Conservation (phyloP, 1,140 invertebrate genomes). For the Akabosia matsudoensis region DNA sequence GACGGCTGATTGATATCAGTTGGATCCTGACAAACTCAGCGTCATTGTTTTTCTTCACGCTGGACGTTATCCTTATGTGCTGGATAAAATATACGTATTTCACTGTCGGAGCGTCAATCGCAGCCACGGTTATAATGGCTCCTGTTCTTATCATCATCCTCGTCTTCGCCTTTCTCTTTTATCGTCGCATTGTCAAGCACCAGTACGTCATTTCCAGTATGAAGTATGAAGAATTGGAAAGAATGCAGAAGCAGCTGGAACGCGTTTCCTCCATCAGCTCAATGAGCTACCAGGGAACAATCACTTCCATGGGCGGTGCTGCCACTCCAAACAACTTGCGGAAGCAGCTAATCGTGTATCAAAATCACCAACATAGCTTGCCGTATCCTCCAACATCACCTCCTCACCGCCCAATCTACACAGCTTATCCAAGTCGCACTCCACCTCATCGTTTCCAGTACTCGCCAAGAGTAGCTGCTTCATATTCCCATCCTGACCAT, state of each 20-base stretch:
- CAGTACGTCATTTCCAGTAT: constrained; percentile 39
- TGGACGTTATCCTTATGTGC: constrained; percentile 43
- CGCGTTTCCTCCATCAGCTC: not conserved
- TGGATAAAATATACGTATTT: constrained; percentile 44
- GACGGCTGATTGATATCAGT: constrained; percentile 36
- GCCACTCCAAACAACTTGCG: not conserved
- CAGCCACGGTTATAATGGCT: constrained; percentile 43
- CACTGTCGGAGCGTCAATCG: constrained; percentile 24
- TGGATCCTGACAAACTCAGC: constrained; percentile 44
- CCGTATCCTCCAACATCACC: not conserved
- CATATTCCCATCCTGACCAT: not conserved
- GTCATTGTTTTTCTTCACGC: constrained; percentile 43
- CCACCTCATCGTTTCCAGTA: not conserved
- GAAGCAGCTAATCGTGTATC: not conserved
- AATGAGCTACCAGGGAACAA: not conserved
- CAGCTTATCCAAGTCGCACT: not conserved
- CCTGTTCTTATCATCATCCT: constrained; percentile 43
- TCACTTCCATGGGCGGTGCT: not conserved
- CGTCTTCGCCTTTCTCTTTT: constrained; percentile 41
- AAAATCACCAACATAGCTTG: not conserved
- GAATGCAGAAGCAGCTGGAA: constrained; percentile 30
- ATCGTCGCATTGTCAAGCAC: constrained; percentile 40
- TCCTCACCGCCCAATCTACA: not conserved
- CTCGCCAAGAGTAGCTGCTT: not conserved
- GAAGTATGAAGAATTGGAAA: constrained; percentile 40